These are phyloP conservation scores for Microplitis demolitor DNA, from an alignment of 1,140 invertebrate species.

Conservation along the genomic window DNA sequence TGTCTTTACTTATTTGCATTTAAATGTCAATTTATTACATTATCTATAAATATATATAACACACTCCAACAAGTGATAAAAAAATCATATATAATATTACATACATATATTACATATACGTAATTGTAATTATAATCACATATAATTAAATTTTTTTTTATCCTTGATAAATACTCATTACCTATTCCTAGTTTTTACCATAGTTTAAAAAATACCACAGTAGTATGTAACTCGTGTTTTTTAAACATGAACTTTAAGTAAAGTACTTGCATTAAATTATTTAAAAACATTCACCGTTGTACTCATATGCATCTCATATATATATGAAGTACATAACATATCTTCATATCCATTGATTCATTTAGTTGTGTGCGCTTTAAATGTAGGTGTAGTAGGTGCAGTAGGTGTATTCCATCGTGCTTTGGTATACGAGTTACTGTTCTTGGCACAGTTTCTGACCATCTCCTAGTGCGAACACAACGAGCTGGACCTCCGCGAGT, in stretches of 20 bases:
- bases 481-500: constrained; percentile 32
- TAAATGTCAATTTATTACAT: no score
- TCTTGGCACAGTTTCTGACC: constrained; percentile 56
- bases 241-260: not conserved
- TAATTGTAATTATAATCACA: no score
- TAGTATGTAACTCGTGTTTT: not conserved
- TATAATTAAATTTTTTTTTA: no score
- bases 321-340: no score
- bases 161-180: no score
- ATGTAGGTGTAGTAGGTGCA: constrained; percentile 4
- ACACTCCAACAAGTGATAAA: no score
- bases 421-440: constrained; percentile 35
- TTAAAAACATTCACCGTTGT: not conserved
- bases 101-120: no score
- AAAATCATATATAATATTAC: no score
- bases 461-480: constrained; percentile 49
- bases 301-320: not conserved
- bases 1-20: no score
- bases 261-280: not conserved
- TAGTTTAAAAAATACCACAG: not conserved
- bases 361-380: not conserved
- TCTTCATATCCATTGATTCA: not conserved
- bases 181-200: not conserved
- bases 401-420: constrained; percentile 27
- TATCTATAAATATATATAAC: no score